phyloP scores from a whole-genome alignment of 2,888 invertebrate genomes.

The Drosophila histrio region DNA sequence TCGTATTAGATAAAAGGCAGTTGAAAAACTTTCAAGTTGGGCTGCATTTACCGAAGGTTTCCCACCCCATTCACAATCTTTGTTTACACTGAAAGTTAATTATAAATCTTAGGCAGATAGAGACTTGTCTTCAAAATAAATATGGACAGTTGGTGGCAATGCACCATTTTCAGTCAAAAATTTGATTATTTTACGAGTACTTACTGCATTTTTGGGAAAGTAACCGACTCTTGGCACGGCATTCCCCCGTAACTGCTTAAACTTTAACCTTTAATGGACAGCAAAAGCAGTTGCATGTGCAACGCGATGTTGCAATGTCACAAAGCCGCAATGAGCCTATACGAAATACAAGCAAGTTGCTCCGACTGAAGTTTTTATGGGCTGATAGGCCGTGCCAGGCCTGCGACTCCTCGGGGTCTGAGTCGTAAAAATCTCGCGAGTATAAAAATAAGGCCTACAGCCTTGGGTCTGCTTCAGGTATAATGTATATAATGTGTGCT shows the following conservation, averaged over 20 bases:
- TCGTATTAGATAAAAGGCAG: too few species aligned
- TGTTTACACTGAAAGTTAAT: conserved; percentile 36
- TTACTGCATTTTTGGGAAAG: conserved; percentile 24
- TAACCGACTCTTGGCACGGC: conserved; percentile 18
- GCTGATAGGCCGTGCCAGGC: conserved; percentile 21
- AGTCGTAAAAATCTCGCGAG: conserved; percentile 56
- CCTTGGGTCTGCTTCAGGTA: conserved; percentile 27
- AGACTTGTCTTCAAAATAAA: background rate
- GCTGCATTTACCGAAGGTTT: too few species aligned
- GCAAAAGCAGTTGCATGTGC: conserved; percentile 52
- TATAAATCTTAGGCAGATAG: conserved; percentile 14
- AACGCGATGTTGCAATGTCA: conserved; percentile 33
- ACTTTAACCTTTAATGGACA: conserved; percentile 58
- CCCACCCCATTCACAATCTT: background rate
- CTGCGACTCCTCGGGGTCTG: conserved; percentile 13
- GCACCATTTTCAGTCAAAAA: conserved; percentile 26
- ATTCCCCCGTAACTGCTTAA: conserved; percentile 8
- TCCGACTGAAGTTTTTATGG: conserved; percentile 34
- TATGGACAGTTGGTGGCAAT: conserved; percentile 3
- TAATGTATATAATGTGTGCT: background rate
- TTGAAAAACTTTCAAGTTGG: too few species aligned
- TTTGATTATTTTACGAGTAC: background rate
- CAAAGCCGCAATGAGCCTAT: conserved; percentile 5
- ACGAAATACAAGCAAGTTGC: conserved; percentile 2
- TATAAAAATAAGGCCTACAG: conserved; percentile 68